Conservation (phyloP, 2,113 vertebrate species). For the Dendropsophus ebraccatus region DNA sequence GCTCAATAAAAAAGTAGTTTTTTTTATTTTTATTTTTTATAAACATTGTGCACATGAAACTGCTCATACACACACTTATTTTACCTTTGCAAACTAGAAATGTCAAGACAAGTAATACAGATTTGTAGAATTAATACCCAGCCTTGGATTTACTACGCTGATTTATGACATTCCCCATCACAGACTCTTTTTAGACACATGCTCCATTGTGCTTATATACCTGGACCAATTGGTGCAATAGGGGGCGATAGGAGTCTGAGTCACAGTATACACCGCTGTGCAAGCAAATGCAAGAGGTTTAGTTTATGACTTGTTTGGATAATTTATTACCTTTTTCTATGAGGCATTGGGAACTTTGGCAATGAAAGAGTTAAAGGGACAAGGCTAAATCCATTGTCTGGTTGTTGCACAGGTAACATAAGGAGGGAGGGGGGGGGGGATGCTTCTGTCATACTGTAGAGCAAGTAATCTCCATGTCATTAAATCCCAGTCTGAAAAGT, state of each 20-base stretch:
- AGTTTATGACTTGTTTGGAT: not conserved
- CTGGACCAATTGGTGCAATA: not conserved
- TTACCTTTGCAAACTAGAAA: not conserved
- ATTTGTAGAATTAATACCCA: not conserved
- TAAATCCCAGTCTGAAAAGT: not conserved
- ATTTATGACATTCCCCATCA: not conserved
- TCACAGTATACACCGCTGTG: not conserved
- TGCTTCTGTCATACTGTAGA: conserved; percentile 5
- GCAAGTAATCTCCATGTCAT: not conserved
- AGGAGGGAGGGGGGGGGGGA: not conserved
- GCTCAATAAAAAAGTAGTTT: no score
- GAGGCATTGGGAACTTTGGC: not conserved
- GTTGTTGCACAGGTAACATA: conserved; percentile 22
- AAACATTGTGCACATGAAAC: no score
- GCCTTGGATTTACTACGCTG: not conserved
- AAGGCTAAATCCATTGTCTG: not conserved
- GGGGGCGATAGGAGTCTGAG: not conserved
- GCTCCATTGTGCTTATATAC: not conserved
- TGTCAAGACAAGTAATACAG: no score
- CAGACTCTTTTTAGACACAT: not conserved
- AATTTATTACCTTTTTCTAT: no score
- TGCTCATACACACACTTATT: no score
- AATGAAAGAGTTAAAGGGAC: not conserved
- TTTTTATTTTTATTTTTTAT: no score
- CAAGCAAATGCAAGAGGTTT: not conserved